Conservation (phyloP, 2,888 invertebrate species). For the Balanococcus diminutus region DNA sequence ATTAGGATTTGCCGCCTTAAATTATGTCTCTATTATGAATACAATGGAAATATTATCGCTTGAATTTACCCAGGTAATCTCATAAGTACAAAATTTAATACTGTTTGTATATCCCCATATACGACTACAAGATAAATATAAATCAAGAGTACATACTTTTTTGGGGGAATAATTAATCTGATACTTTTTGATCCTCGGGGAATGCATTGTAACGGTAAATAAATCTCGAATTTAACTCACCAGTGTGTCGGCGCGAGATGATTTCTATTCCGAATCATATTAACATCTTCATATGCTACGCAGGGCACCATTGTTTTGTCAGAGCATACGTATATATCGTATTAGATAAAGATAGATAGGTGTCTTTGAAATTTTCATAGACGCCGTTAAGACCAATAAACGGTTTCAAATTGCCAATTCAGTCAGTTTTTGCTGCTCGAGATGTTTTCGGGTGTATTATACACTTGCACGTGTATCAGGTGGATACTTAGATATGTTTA, state of each 20-base stretch:
- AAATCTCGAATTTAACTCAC: slow-evolving; percentile 35
- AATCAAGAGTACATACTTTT: background rate
- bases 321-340: background rate
- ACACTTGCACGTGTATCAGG: background rate
- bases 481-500: background rate
- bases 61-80: slow-evolving; percentile 25
- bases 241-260: background rate
- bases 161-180: slow-evolving; percentile 21
- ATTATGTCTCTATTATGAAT: slow-evolving; percentile 43
- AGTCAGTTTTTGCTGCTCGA: background rate
- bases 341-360: background rate
- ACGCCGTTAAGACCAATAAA: background rate
- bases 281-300: background rate
- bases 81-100: slow-evolving; percentile 26
- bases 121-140: slow-evolving; percentile 5
- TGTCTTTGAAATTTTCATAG: background rate
- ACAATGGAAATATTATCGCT: slow-evolving; percentile 15
- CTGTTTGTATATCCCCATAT: slow-evolving; percentile 24
- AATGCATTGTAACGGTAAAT: slow-evolving; percentile 33
- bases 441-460: background rate
- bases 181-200: slow-evolving; percentile 28
- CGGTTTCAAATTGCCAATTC: background rate
- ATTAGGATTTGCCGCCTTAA: background rate
- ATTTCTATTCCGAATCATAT: background rate
- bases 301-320: background rate